Evolutionary conservation across 2,113 vertebrate genomes (phyloP), one percentile per base, ranked within the genome.

Genomic region (Todiramphus saurophagus): DNA sequence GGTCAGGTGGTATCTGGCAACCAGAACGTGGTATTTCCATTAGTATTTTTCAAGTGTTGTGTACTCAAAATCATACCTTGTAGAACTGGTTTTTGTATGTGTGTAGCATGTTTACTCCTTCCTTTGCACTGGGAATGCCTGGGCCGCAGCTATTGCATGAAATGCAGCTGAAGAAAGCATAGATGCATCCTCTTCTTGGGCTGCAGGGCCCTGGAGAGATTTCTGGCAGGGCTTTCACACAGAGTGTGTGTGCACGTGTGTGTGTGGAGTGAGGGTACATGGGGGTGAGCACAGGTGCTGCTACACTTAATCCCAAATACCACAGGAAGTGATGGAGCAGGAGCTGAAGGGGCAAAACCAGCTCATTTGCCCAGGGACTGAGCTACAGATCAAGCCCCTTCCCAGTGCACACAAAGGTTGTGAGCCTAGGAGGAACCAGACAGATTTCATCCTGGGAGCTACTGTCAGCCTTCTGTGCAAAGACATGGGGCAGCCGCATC

Each of bases 11-110:
- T 31, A 15, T 3, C n/a, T 5, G 16, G 16, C n/a, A 90, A 86
- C 63, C 0, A 1, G 14, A 62, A n/a, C 0, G 0, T 5, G 4
- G 1, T 2, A 28, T 50, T 83, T 27, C 28, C 27, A 33, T 9
- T 64, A 41, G 9, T 58, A 21, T 31, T 59, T 74, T 79, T 18
- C 20, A 59, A 43, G 10, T 20, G 14, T 14, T 31, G 24, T 33
- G 64, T 66, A 46, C 28, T 28, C 5, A 1, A 39, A 39, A 68
- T 10, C 16, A 25, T 6, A 19, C n/a, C 11, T 51, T 19, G 7
- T 46, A 8, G 7, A 15, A 19, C 15, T 33, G 16, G 1, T 9
- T 44, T 74, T 39, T 62, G 11, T 11, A 8, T 10, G 5, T 5
- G 10, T 19, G 25, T 41, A 39, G 25, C 15, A 27, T 13, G 20